Base-by-base conservation (phyloP, 2,797 vertebrate genomes). In the Falco novaeseelandiae region DNA sequence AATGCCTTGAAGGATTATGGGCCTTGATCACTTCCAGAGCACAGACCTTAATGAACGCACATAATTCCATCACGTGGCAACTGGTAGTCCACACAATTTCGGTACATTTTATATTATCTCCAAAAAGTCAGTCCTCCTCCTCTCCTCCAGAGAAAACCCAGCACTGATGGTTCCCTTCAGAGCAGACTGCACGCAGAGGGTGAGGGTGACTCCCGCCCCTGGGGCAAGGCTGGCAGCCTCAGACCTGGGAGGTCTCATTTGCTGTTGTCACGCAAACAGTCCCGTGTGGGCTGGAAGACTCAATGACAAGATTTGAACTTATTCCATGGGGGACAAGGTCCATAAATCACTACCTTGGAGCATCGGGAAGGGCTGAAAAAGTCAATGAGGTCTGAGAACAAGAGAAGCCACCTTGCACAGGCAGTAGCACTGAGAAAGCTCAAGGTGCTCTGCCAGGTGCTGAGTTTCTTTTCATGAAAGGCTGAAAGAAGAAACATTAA, bases 61-160 rank as follows among this genome's bases (percentile, higher is more conserved):
- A 0, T 32, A 77, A 70, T 4, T 22, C 15, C 23, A 54, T 30
- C 36, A 23, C 0, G 0, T 40, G 26, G 25, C 40, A 62, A 48
- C 18, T 46, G 25, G 12, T 9, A 66, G 40, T 9, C 13, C 26
- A 55, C 38, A 27, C 5, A 23, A 44, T 63, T 73, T 49, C 52
- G 21, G 38, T 19, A 17, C 26, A 32, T 67, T 87, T 87, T 62
- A 59, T 70, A 27, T 10, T 51, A 65, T 3, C 16, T 79, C 54
- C 88, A 89, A 63, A 55, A 82, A 51, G 42, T 34, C 66, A 20
- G 14, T 32, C 18, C 5, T 87, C 11, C 18, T 65, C 16, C 8
- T 52, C 12, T 92, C 30, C 27, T 72, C 32, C 15, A 26, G 34
- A 54, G 54, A 27, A 84, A 77, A 62, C 13, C 10, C 44, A 19